phyloP scores from a whole-genome alignment of 2,113 vertebrate species.

The Oryzias javanicus region DNA sequence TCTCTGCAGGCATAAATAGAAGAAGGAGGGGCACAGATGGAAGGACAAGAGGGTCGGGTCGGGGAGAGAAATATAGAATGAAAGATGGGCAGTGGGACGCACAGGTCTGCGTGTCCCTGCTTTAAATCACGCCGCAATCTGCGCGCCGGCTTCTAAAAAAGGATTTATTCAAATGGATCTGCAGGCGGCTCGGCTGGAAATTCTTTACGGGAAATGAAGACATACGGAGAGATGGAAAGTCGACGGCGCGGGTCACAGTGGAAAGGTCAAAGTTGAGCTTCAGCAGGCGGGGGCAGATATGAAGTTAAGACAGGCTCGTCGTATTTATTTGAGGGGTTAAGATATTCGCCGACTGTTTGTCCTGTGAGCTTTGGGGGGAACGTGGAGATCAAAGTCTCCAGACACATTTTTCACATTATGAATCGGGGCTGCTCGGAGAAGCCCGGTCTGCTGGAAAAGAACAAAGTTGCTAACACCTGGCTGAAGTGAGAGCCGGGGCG shows the following conservation, averaged over 20 bases:
- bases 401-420: conserved; percentile 23
- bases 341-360: conserved; percentile 41
- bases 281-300: conserved; percentile 37
- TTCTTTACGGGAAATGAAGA: conserved; percentile 58
- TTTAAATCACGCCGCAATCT: conserved; percentile 34
- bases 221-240: conserved; percentile 29
- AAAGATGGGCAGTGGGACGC: conserved; percentile 30
- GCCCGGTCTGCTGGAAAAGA: conserved; percentile 13
- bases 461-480: conserved; percentile 55
- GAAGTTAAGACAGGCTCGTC: conserved; percentile 40
- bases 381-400: conserved; percentile 2
- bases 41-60: conserved; percentile 1
- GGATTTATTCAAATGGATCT: conserved; percentile 17
- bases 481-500: conserved; percentile 24
- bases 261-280: conserved; percentile 53
- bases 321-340: conserved; percentile 59
- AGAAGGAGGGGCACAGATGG: conserved; percentile 54
- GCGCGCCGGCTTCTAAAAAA: conserved; percentile 48
- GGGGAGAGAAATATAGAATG: conserved; percentile 15
- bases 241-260: conserved; percentile 17
- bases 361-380: conserved; percentile 20
- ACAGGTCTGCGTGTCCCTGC: conserved; percentile 23
- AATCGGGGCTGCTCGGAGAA: conserved; percentile 8
- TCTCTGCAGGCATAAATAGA: conserved; percentile 70
- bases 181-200: conserved; percentile 14